Conservation (phyloP, 1,140 invertebrate genomes). For the Drosophila repleta region DNA sequence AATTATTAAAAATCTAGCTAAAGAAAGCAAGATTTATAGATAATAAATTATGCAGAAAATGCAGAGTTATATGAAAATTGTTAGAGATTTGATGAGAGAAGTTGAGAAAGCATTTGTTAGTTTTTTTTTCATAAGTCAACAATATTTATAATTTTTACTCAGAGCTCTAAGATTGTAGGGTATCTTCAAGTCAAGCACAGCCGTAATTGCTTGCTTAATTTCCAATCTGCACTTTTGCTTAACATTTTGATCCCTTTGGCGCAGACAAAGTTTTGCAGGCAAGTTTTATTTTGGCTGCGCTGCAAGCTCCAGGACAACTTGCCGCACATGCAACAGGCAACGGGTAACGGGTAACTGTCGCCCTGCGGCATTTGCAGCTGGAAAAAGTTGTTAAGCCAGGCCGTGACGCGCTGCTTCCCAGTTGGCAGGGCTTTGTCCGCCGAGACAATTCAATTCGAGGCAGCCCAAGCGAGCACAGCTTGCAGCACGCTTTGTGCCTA, state of each 20-base stretch:
- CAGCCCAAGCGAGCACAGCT: background rate
- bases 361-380: slow-evolving; percentile 10
- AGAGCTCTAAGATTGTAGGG: too few relatives aligned
- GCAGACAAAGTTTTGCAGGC: background rate
- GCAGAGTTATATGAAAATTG: too few relatives aligned
- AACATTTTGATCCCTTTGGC: background rate
- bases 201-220: too few relatives aligned
- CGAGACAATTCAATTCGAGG: slow-evolving; percentile 3
- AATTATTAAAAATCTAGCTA: too few relatives aligned
- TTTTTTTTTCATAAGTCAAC: too few relatives aligned
- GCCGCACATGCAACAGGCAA: slow-evolving; percentile 6
- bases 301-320: background rate
- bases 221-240: background rate
- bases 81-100: too few relatives aligned
- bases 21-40: too few relatives aligned
- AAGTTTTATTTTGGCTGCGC: slow-evolving; percentile 6
- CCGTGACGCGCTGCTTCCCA: background rate
- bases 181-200: background rate
- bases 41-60: too few relatives aligned
- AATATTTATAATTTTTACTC: too few relatives aligned
- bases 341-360: background rate
- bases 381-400: slow-evolving; percentile 30
- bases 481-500: slow-evolving; percentile 19
- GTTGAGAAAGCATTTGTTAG: too few relatives aligned
- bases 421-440: background rate